These are phyloP conservation scores for Sebastes reedi DNA, from an alignment of 2,797 vertebrate genomes.

Conservation along the genomic window DNA sequence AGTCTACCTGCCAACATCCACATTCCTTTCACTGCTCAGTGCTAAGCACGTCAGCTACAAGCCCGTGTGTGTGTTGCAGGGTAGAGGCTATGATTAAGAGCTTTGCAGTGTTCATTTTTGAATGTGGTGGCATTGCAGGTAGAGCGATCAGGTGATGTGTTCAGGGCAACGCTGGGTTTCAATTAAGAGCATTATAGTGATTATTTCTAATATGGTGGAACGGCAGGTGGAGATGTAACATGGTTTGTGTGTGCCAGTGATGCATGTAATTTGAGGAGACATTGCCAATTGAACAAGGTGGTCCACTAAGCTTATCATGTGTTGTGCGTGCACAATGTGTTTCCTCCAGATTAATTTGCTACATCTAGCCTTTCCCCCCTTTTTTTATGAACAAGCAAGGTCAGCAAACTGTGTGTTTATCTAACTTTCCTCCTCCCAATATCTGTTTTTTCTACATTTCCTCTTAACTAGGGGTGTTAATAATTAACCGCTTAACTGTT, in stretches of 20 bases:
- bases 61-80: slow-evolving; percentile 16
- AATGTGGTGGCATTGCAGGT: slow-evolving; percentile 47
- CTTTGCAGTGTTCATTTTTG: slow-evolving; percentile 44
- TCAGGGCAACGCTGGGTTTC: slow-evolving; percentile 37
- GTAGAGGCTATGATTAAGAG: slow-evolving; percentile 41
- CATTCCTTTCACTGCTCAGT: slow-evolving; percentile 31
- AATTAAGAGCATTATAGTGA: slow-evolving; percentile 52
- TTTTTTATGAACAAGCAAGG: background rate
- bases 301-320: slow-evolving; percentile 54
- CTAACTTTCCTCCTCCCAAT: background rate
- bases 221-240: slow-evolving; percentile 15
- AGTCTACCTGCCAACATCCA: slow-evolving; percentile 35
- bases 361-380: background rate
- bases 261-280: slow-evolving; percentile 46
- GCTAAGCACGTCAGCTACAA: slow-evolving; percentile 33
- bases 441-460: background rate
- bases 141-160: slow-evolving; percentile 41
- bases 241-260: background rate
- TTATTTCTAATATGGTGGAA: slow-evolving; percentile 45
- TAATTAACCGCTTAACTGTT: too few species aligned
- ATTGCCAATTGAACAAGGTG: slow-evolving; percentile 56
- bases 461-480: too few species aligned
- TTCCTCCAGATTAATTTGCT: slow-evolving; percentile 44
- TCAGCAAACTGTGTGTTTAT: background rate
- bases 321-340: slow-evolving; percentile 26